Evolutionary conservation across 1,140 invertebrate genomes (phyloP), one percentile per base, ranked within the genome.

Genomic region (Grapholita molesta): DNA sequence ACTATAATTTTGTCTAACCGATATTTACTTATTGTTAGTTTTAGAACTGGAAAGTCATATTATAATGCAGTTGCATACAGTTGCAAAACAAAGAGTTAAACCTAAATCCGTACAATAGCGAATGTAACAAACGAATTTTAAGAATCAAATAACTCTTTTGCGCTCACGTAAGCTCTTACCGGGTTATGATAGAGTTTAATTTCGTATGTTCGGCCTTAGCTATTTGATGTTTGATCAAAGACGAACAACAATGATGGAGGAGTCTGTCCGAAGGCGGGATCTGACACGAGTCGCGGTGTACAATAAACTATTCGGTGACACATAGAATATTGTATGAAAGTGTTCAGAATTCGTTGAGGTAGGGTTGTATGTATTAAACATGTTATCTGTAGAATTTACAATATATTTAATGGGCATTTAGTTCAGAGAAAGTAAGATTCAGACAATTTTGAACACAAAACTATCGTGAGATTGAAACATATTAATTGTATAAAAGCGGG

Each of bases 181-280:
- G 2, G 11, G 11, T 61, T 61, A 25, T 28, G n/a, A 11, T 21
- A 61, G 15, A 61, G 55, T 61, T 28, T 25, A 30, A 30, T 61
- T 61, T 61, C 11, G 5, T 30, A 21, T 32, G 8, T 61, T 61
- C 12, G n/a, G n/a, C 1, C n/a, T n/a, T 15, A 61, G 3, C 3
- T 61, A 12, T n/a, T 15, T n/a, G 24, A 28, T 61, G 55, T 30
- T 18, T 61, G 55, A 61, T 61, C 55, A 30, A 72, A 73, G 38
- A 66, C 66, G 57, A 53, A 73, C 73, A 75, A 73, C 70, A 70
- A 78, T 75, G 76, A 75, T 75, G 73, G 66, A 78, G 68, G 73
- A 67, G 70, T 72, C 33, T 78, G 76, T 78, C 73, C 64, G 52
- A 71, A 73, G 73, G 70, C 71, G 75, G 68, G 25, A 66, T 42